Evolutionary conservation across 2,888 invertebrate genomes (phyloP), one percentile per base, ranked within the genome.

Genomic region (Hypselothyrea guttata): DNA sequence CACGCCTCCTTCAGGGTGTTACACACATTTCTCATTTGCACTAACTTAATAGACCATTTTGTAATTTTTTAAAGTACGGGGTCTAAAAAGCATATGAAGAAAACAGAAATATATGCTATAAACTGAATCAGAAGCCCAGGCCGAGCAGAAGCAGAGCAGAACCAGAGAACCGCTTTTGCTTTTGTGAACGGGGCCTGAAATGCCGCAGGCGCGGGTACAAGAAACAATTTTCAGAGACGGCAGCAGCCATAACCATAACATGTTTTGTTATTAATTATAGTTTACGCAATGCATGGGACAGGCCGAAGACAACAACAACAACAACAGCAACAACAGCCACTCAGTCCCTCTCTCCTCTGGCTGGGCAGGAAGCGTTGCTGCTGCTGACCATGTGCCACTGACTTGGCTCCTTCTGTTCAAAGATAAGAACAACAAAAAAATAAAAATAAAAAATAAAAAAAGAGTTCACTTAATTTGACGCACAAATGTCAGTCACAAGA

Each of bases 231-330:
- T 71, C 70, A 65, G 72, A 57, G 72, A 65, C 52, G 52, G 63
- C 35, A 13, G 40, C 66, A 73, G 55, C 84, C 84, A 85, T 85
- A 85, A 85, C 82, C 85, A 85, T 85, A 85, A 84, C 84, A 84
- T 84, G 84, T 82, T 78, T 78, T 81, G 79, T 81, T 84, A 81
- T 84, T 84, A 85, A 84, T 84, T 84, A 84, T 85, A 85, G 73
- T 78, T 73, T 83, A 83, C 81, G 84, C 84, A 81, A 68, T 68
- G 67, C 77, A 81, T 64, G 75, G 76, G 76, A 83, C 78, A 79
- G 76, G 76, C 83, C 71, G 76, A 79, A 79, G 83, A 78, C 83
- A 81, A 81, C 76, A 71, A 47, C 56, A 71, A 57, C 71, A 70
- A 55, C 15, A 52, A 18, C 46, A 62, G 7, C 18, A 40, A 35